Base-by-base conservation (phyloP, 2,888 invertebrate species). In the Spilarctia lutea region DNA sequence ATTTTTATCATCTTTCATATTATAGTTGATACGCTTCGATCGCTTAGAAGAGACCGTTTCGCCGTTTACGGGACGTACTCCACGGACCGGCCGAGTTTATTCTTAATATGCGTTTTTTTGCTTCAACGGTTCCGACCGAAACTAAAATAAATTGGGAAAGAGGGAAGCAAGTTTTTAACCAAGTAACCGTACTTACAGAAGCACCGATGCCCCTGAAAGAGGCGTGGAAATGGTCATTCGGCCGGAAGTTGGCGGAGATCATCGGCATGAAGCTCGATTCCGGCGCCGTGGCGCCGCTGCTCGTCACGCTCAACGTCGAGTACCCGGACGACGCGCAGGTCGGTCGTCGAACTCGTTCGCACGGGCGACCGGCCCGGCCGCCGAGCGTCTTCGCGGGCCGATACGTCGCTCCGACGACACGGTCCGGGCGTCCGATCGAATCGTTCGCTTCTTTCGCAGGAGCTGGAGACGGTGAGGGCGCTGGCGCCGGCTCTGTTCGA, bases 181-280 rank as follows among this genome's bases (percentile, higher is more conserved):
- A 48, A 48, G 45, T 16, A 6, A 0, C 18, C 48, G 20, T 48
- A 1, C 7, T 3, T n/a, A 6, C 81, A 93, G 93, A 84, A n/a
- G 48, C 70, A 1, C 91, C 96, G 85, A 96, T 96, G 30, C 94
- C 97, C 0, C 89, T 98, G 0, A 99, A 98, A 88, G 98, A 98
- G 89, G 97, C 97, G 0, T 98, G 98, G 96, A 98, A 98, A 91
- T 97, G 97, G 95, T 96, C 97, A 20, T 96, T 97, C 72, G 97
- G 97, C 72, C 94, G 96, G 0, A 91, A 93, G 73, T 91, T 98
- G 35, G 96, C 97, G 27, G 76, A 92, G 24, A 88, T 91, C 68
- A 91, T 97, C 0, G 91, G 92, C 24, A 97, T 96, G 88, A 89
- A 90, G 24, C 95, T 97, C 79, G 96, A 97, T 82, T 96, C 96